Conservation (phyloP, 2,888 invertebrate species). For the Oasisia sp. region DNA sequence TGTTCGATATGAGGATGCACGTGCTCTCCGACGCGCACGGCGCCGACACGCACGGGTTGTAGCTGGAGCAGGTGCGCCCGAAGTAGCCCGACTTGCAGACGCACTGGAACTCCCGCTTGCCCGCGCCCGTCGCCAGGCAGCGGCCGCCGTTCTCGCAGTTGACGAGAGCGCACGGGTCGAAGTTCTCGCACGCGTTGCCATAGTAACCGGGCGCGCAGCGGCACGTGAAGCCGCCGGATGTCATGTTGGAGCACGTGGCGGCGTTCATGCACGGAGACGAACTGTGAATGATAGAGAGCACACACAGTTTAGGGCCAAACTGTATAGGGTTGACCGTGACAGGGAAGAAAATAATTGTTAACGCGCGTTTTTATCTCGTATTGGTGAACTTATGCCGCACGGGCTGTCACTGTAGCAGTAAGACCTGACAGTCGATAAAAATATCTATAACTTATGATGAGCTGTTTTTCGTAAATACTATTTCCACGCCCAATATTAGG, state of each 20-base stretch:
- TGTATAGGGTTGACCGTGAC: background rate
- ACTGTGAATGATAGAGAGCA: background rate
- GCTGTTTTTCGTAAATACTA: too few relatives aligned
- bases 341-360: background rate
- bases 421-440: too few relatives aligned
- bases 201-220: conserved; percentile 36
- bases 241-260: conserved; percentile 44
- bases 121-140: conserved; percentile 24
- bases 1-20: conserved; percentile 31
- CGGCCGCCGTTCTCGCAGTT: conserved; percentile 44
- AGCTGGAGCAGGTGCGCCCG: conserved; percentile 49
- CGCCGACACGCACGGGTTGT: conserved; percentile 48
- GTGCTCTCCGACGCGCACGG: conserved; percentile 38
- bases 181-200: conserved; percentile 37
- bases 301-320: background rate
- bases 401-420: too few relatives aligned
- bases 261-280: conserved; percentile 47
- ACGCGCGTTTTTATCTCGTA: too few relatives aligned
- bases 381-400: too few relatives aligned
- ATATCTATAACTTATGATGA: too few relatives aligned
- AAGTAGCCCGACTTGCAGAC: conserved; percentile 49
- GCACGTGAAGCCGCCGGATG: conserved; percentile 32
- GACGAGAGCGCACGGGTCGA: conserved; percentile 34
- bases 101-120: conserved; percentile 44
- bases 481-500: too few relatives aligned